These are phyloP conservation scores for Halyomorpha halys DNA, from an alignment of 1,140 invertebrate genomes.

Conservation along the genomic window DNA sequence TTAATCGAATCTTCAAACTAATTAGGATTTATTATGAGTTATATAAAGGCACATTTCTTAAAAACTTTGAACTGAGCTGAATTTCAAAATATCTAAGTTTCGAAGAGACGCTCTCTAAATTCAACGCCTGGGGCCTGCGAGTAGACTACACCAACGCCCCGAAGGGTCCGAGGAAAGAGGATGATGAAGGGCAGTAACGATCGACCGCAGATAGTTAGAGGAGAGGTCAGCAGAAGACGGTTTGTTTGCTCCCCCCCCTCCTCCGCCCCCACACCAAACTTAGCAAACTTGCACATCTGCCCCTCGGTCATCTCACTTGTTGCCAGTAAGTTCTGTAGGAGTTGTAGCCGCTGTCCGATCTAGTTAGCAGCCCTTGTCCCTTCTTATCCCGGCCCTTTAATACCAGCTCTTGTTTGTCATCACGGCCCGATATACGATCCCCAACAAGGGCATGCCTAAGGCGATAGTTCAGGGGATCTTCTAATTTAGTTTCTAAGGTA, in stretches of 20 bases:
- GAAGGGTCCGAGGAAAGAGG: too few relatives aligned
- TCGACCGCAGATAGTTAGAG: conserved; percentile 6
- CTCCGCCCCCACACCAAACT: neutral
- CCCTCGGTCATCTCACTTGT: conserved; percentile 13
- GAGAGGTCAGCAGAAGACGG: conserved; percentile 10
- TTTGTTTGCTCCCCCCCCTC: conserved; percentile 6
- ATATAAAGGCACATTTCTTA: too few relatives aligned
- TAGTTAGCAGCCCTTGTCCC: neutral
- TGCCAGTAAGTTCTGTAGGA: neutral
- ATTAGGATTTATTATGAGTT: too few relatives aligned
- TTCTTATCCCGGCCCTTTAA: neutral
- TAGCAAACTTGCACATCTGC: conserved; percentile 11
- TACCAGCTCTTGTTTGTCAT: neutral
- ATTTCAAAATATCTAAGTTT: too few relatives aligned
- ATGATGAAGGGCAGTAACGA: too few relatives aligned
- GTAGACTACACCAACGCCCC: too few relatives aligned
- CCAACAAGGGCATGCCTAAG: neutral
- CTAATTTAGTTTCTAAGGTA: too few relatives aligned
- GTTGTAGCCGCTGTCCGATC: too few relatives aligned
- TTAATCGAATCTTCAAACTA: too few relatives aligned
- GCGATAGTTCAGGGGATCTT: neutral
- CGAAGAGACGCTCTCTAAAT: too few relatives aligned
- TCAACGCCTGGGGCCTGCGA: too few relatives aligned
- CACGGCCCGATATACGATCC: neutral
- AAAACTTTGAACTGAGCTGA: too few relatives aligned